Base-by-base conservation (phyloP, 2,888 invertebrate species). In the Yponomeuta malinellus region DNA sequence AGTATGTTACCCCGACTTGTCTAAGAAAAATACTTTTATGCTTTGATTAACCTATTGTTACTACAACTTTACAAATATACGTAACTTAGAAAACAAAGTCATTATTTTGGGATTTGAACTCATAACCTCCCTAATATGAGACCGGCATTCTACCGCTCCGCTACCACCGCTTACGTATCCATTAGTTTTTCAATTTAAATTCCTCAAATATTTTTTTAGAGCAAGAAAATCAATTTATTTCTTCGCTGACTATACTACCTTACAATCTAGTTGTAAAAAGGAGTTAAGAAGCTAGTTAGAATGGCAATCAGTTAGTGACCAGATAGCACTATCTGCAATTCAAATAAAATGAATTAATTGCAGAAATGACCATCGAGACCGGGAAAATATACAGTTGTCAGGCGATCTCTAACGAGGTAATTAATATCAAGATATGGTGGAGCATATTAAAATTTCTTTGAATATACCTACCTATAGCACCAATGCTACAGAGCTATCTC, bases 281-380 rank as follows among this genome's bases (percentile, higher is more conserved):
- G 52, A 15, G 15, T 59, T 15, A 15, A 59, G 12, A 15, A 59
- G 52, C 12, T 5, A 59, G 52, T 15, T 12, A 59, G 52, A 59
- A 59, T 59, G 12, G 52, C 52, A 59, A 59, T 59, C 52, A 59
- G 52, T 59, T 59, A 59, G 52, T 59, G 15, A 59, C 52, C 52
- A 59, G 15, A 59, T 59, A 59, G 5, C 52, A 59, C 15, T 65
- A 65, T 65, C 65, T 65, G 65, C 65, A 65, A 65, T 65, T 29
- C 65, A 29, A 65, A 65, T 65, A 10, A 33, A 65, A 23, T 12
- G 65, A 65, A 65, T 65, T 65, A 65, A 65, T 65, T 65, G 10
- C 23, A 6, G 29, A 5, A 65, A 31, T 65, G 31, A 31, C 65
- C 31, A 29, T 29, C 65, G 33, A 29, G 33, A 65, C 65, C 10